A percentile compares a stretch with the other conserved stretches of the same genome.
Evolutionary conservation across 2,113 vertebrate species (phyloP).

Genomic region (Scatophagus argus): DNA sequence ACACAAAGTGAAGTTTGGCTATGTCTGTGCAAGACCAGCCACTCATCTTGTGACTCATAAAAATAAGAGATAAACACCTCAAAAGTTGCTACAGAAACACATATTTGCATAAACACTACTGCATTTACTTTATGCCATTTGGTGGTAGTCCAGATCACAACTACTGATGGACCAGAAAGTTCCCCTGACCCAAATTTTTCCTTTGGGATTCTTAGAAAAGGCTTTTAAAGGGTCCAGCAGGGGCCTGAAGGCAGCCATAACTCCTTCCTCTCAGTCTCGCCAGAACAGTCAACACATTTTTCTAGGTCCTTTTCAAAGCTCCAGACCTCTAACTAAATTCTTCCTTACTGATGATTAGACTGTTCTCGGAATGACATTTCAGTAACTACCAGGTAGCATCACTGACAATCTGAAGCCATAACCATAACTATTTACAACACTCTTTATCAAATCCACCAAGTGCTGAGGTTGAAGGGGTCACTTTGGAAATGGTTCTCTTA

Average conservation of each 20-base stretch:
- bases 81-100: not conserved
- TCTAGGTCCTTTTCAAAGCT: constrained; percentile 2
- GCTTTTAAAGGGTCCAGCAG: constrained; percentile 16
- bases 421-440: constrained; percentile 15
- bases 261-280: constrained; percentile 3
- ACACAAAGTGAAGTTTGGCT: not conserved
- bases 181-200: constrained; percentile 22
- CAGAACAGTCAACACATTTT: constrained; percentile 34
- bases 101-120: not conserved
- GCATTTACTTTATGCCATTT: constrained; percentile 1
- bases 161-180: constrained; percentile 44
- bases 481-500: not conserved
- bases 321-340: constrained; percentile 7
- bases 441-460: constrained; percentile 13
- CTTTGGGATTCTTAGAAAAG: constrained; percentile 43
- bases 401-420: not conserved
- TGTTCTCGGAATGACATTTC: not conserved
- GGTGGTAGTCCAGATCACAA: not conserved
- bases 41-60: not conserved
- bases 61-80: not conserved
- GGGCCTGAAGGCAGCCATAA: constrained; percentile 29
- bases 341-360: constrained; percentile 1
- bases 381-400: not conserved
- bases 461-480: not conserved
- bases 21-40: not conserved